Evolutionary conservation across 2,113 vertebrate genomes (phyloP).

Genomic region (Rhea pennata): DNA sequence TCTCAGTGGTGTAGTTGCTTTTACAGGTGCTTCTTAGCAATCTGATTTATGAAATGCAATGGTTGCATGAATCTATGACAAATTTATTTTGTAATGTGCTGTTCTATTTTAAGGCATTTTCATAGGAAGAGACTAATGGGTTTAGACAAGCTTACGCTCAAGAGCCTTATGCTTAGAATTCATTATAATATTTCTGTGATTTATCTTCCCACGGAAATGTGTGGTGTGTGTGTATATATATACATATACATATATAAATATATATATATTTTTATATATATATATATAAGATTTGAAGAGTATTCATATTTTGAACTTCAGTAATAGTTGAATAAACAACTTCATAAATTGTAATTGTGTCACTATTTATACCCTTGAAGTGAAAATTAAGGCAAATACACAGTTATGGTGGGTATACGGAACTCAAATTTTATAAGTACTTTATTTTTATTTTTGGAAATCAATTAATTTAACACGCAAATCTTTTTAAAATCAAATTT

Average conservation of each 20-base stretch:
- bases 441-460: neutral
- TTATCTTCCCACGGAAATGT: neutral
- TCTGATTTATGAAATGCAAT: neutral
- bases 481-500: neutral
- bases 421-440: neutral
- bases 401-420: neutral
- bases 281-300: neutral
- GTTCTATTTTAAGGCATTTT: neutral
- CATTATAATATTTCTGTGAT: neutral
- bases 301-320: neutral
- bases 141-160: slow-evolving; percentile 4
- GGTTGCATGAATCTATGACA: neutral
- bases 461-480: neutral
- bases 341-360: neutral
- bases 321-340: neutral
- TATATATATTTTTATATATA: no score
- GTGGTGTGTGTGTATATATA: neutral
- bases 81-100: neutral
- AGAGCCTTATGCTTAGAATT: neutral
- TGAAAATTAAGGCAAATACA: neutral
- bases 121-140: neutral
- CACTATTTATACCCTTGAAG: neutral
- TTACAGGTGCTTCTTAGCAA: neutral
- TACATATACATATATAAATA: neutral
- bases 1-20: neutral